Evolutionary conservation across 2,888 invertebrate species (phyloP), one percentile per base, ranked within the genome.

Genomic region (Amphimallon solstitiale): DNA sequence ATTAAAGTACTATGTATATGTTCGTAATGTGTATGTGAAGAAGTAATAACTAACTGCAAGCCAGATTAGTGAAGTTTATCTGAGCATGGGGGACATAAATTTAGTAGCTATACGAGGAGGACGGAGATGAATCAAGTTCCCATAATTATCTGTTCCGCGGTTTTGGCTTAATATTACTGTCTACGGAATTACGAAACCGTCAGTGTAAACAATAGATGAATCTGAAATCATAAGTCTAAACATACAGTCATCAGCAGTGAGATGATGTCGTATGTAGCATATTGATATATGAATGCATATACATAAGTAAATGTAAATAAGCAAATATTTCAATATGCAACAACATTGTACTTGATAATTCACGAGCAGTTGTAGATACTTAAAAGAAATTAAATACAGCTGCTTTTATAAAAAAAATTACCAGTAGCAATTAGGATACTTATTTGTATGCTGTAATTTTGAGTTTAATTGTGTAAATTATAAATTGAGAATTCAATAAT

Each of bases 131-230:
- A 4, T 23, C 35, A 51, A 34, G 51, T 51, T 51, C 51, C 14
- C 51, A 51, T 51, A 51, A 51, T 51, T 51, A 35, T 51, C 51
- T 35, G 35, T 51, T 34, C 51, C 34, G 51, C 51, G 51, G 51
- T 51, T 29, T n/a, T 14, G 34, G 34, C 35, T 34, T 15, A 35
- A 15, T 15, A 14, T 49, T n/a, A 34, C n/a, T 29, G 12, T 29
- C 51, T 14, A 51, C 35, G 34, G 35, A 34, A 51, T 51, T 51
- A 34, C 34, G 34, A 51, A 51, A 51, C 51, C 51, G 35, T 3
- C 35, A 51, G 35, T 34, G 35, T 34, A 51, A 51, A 51, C 51
- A 51, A 51, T 51, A 35, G 51, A 35, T 34, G 51, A 51, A 51
- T 51, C 34, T 17, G 51, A 51, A 51, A 35, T 51, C 51, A 51